phyloP scores from a whole-genome alignment of 2,888 invertebrate genomes.

The Agriopis marginaria region DNA sequence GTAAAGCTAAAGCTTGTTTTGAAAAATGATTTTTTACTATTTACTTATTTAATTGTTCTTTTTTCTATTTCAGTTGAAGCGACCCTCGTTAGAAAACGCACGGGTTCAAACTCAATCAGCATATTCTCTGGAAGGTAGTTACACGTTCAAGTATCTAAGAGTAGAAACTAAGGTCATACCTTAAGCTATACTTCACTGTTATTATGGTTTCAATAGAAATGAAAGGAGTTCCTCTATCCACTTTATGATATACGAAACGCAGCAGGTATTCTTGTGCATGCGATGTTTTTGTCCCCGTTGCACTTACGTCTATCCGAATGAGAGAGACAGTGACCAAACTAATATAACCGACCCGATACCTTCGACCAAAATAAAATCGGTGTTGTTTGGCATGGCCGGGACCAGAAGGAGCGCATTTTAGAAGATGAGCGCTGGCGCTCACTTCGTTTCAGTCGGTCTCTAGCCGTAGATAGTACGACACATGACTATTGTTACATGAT shows the following conservation, averaged over 20 bases:
- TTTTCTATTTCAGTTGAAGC: slow-evolving; percentile 88
- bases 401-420: too few relatives aligned
- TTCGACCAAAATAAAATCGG: too few relatives aligned
- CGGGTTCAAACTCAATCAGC: slow-evolving; percentile 90
- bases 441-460: too few relatives aligned
- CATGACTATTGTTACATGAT: too few relatives aligned
- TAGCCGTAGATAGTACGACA: too few relatives aligned
- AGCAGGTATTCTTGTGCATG: neutral
- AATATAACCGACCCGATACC: too few relatives aligned
- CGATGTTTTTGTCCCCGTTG: too few relatives aligned
- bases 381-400: too few relatives aligned
- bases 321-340: too few relatives aligned
- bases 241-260: neutral
- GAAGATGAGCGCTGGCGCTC: too few relatives aligned
- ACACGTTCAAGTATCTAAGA: slow-evolving; percentile 44
- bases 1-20: too few relatives aligned
- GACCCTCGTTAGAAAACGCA: slow-evolving; percentile 89
- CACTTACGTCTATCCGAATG: too few relatives aligned
- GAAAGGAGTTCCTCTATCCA: slow-evolving; percentile 7
- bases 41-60: neutral
- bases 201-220: slow-evolving; percentile 5
- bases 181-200: slow-evolving; percentile 16
- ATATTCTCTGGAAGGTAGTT: slow-evolving; percentile 92
- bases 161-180: slow-evolving; percentile 34
- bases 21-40: neutral